Evolutionary conservation across 2,113 vertebrate species (phyloP).

Genomic region (Siphamia tubifer): DNA sequence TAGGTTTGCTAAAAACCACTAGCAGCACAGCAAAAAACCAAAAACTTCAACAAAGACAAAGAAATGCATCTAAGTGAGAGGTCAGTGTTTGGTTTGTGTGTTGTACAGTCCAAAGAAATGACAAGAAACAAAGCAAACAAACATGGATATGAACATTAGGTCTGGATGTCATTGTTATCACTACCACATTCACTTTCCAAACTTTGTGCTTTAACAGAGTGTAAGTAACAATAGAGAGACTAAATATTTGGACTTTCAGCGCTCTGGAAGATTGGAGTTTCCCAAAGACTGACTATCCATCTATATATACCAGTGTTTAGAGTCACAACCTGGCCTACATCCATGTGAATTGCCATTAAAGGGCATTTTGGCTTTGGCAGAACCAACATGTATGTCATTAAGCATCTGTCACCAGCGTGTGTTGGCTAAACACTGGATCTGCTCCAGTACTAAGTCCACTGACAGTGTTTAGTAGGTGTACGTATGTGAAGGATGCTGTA

Average conservation of each 20-base stretch:
- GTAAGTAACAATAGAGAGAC: conserved; percentile 51
- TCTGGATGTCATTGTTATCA: conserved; percentile 3
- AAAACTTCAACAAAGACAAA: conserved; percentile 22
- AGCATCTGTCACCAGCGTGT: conserved; percentile 41
- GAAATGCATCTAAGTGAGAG: not conserved
- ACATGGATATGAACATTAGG: not conserved
- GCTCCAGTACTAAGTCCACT: conserved; percentile 20
- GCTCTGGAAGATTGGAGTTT: conserved; percentile 19
- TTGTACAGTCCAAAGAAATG: not conserved
- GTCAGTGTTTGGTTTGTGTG: not conserved
- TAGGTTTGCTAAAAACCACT: conserved; percentile 22
- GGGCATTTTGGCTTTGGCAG: conserved; percentile 30
- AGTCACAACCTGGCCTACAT: conserved; percentile 6
- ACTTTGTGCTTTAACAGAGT: conserved; percentile 26
- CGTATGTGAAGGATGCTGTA: conserved; percentile 6
- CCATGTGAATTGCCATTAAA: conserved; percentile 39
- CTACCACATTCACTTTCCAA: conserved; percentile 18
- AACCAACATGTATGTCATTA: conserved; percentile 30
- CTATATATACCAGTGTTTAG: conserved; percentile 50
- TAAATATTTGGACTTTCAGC: conserved; percentile 72
- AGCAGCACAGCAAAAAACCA: conserved; percentile 14
- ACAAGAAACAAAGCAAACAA: conserved; percentile 4
- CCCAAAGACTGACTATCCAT: conserved; percentile 16
- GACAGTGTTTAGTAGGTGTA: not conserved
- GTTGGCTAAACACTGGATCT: conserved; percentile 41